Evolutionary conservation across 2,888 invertebrate genomes (phyloP).

Genomic region (Caenorhabditis sp.): DNA sequence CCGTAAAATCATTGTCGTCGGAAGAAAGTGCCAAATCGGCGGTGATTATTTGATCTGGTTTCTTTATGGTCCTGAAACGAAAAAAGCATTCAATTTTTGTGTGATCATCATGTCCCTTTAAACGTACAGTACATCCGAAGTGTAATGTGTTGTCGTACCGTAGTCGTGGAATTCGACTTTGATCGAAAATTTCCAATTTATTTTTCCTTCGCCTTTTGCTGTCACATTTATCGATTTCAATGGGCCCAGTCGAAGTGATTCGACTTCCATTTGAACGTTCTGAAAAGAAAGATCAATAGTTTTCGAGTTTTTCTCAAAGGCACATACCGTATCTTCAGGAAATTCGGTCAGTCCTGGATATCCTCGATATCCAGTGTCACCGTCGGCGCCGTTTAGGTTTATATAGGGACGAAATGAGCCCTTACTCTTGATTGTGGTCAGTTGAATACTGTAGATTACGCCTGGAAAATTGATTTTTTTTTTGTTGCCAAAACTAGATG

Average conservation of each 20-base stretch:
- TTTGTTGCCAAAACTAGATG: too few species aligned
- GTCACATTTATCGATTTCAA: neutral
- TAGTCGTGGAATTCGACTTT: neutral
- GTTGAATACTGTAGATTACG: slow-evolving; percentile 8
- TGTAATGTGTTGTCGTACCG: neutral
- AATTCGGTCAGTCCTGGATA: slow-evolving; percentile 14
- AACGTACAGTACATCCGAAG: neutral
- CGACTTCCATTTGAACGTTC: neutral
- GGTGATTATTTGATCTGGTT: neutral
- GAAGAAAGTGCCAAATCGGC: neutral
- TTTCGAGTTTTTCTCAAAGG: slow-evolving; percentile 55
- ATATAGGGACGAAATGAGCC: slow-evolving; percentile 43
- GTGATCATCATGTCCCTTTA: too few species aligned
- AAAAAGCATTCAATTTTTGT: neutral
- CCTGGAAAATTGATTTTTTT: slow-evolving; percentile 11
- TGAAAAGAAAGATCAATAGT: too few species aligned
- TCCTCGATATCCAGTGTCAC: slow-evolving; percentile 36
- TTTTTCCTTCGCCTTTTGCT: neutral
- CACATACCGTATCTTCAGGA: slow-evolving; percentile 12
- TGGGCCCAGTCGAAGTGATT: neutral
- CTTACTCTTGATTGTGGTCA: slow-evolving; percentile 11
- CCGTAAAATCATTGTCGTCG: neutral
- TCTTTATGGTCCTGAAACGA: neutral
- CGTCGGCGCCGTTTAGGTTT: slow-evolving; percentile 31
- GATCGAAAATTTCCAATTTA: neutral